phyloP scores from a whole-genome alignment of 2,888 invertebrate genomes.

The Plusia festucae region DNA sequence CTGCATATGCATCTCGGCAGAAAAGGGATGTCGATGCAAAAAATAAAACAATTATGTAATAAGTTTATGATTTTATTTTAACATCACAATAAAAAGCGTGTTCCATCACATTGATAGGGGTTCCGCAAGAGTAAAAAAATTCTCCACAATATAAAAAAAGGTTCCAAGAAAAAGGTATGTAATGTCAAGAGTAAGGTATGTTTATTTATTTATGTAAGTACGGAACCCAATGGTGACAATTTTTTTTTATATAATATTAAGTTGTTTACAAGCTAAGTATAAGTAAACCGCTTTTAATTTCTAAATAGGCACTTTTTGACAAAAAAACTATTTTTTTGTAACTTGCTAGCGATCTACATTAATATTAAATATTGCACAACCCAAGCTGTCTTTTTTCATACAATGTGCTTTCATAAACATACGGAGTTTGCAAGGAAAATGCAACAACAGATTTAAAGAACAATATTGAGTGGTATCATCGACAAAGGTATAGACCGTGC shows the following conservation, averaged over 20 bases:
- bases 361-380: neutral
- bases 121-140: neutral
- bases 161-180: neutral
- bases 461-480: neutral
- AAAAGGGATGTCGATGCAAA: neutral
- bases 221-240: neutral
- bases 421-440: neutral
- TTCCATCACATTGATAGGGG: neutral
- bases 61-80: neutral
- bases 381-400: neutral
- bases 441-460: neutral
- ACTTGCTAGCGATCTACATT: neutral
- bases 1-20: too few relatives aligned
- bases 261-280: neutral
- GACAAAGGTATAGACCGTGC: neutral
- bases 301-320: conserved; percentile 1
- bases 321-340: neutral
- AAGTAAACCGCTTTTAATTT: neutral
- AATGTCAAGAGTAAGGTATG: too few relatives aligned
- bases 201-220: neutral
- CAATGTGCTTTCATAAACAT: neutral
- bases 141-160: neutral
- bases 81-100: conserved; percentile 5
- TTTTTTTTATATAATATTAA: neutral
- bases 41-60: neutral